Base-by-base conservation (phyloP, 2,888 invertebrate genomes). In the Phengaris alcon region DNA sequence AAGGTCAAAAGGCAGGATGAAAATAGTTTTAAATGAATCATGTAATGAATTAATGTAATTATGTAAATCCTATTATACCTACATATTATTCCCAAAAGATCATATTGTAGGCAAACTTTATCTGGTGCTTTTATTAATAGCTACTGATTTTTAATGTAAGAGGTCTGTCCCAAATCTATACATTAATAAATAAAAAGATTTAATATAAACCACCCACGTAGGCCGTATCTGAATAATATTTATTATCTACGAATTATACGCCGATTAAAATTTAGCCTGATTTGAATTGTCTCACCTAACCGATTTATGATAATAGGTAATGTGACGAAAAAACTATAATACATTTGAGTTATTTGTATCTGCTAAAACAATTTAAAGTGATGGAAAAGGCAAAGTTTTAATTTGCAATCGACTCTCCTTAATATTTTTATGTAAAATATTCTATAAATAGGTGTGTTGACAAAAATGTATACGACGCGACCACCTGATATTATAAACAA, bases 281-380 rank as follows among this genome's bases (percentile, higher is more conserved):
- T 84, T 84, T 85, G 81, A 85, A 86, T 85, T 83, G 80, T 79
- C 82, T 82, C 79, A 81, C 81, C 75, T 81, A 80, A 85, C 86
- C 84, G 85, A 84, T 82, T 86, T 87, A 88, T 87, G 87, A 82
- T 86, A 87, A 90, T 88, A 78, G 22, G 22, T 22, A 22, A 81
- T 48, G 48, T 48, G 79, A 83, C 82, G 79, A 83, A 87, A 51
- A 74, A 22, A 51, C 13, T 13, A 57, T 74, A 74, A 46, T 48
- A 59, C 44, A 64, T 64, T 68, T 51, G 10, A 46, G 55, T 52
- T 52, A 52, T 52, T 52, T 5, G 12, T 10, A 10, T 5, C 48
- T 48, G 48, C 48, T 48, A 22, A 13, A 64, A 44, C 35, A 35
- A 64, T 6, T 55, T 12, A 64, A 64, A 44, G 12, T 64, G 64